Percentiles rank a stretch among this genome's conserved stretches.
Evolutionary conservation across 2,113 vertebrate species (phyloP).

Genomic region (Pachypanchax playfairii): DNA sequence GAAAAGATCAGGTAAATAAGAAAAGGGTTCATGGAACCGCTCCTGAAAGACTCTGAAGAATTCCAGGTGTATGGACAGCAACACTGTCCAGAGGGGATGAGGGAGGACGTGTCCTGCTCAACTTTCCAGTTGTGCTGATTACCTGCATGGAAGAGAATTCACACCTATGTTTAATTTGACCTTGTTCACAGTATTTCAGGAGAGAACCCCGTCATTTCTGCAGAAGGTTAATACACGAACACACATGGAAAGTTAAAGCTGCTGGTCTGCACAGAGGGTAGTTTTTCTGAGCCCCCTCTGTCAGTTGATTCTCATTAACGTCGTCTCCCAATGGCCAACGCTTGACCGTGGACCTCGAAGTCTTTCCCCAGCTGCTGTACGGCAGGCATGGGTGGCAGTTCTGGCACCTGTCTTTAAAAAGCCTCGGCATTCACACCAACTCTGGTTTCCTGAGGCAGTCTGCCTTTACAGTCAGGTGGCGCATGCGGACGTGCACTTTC

Average conservation of each 20-base stretch:
- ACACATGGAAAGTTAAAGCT: conserved; percentile 23
- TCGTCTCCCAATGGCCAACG: conserved; percentile 48
- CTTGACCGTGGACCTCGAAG: conserved; percentile 47
- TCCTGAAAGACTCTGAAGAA: conserved; percentile 46
- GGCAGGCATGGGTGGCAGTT: conserved; percentile 62
- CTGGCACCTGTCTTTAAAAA: conserved; percentile 77
- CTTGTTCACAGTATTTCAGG: conserved; percentile 5
- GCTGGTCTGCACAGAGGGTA: conserved; percentile 8
- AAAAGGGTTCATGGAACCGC: conserved; percentile 27
- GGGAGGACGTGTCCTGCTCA: conserved; percentile 53
- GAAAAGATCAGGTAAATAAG: conserved; percentile 18
- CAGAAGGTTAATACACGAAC: conserved; percentile 3
- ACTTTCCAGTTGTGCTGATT: conserved; percentile 38
- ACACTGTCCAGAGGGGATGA: conserved; percentile 30
- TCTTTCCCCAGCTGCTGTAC: conserved; percentile 64
- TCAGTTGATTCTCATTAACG: conserved; percentile 50
- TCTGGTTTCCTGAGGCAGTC: conserved; percentile 66
- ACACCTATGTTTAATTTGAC: conserved; percentile 18
- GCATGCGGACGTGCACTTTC: conserved; percentile 61
- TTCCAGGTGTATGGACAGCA: conserved; percentile 52
- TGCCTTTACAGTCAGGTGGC: conserved; percentile 79
- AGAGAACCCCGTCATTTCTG: neutral
- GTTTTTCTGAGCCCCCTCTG: conserved; percentile 11
- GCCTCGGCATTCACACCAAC: conserved; percentile 70
- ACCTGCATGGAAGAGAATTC: conserved; percentile 18